These are phyloP conservation scores for Rhinichthys klamathensis DNA, from an alignment of 2,113 vertebrate species.

Conservation along the genomic window DNA sequence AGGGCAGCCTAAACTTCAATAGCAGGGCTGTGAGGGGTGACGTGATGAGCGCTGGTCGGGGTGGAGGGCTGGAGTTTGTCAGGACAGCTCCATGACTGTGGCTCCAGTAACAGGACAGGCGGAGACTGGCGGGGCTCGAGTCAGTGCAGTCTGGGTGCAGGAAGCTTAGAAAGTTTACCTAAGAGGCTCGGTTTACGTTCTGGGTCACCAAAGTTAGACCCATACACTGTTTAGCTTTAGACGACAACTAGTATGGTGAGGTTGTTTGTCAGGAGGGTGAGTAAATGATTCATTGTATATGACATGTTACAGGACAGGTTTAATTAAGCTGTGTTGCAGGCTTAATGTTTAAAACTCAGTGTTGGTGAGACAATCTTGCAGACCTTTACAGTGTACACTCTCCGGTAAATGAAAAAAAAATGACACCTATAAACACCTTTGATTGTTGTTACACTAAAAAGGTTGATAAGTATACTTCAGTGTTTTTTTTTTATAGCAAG, in stretches of 20 bases:
- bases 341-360: slow-evolving; percentile 7
- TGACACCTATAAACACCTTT: slow-evolving; percentile 4
- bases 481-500: not conserved
- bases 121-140: slow-evolving; percentile 16
- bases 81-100: slow-evolving; percentile 51
- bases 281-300: slow-evolving; percentile 39
- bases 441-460: slow-evolving; percentile 18
- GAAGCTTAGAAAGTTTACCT: slow-evolving; percentile 40
- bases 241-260: slow-evolving; percentile 10
- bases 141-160: slow-evolving; percentile 30
- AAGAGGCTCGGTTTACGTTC: slow-evolving; percentile 42
- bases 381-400: not conserved
- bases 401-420: not conserved
- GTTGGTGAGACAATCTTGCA: not conserved
- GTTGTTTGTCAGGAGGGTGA: slow-evolving; percentile 27
- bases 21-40: slow-evolving; percentile 64
- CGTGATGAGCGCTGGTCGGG: slow-evolving; percentile 68
- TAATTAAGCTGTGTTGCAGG: not conserved
- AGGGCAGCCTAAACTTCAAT: slow-evolving; percentile 65
- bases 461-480: not conserved
- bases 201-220: slow-evolving; percentile 39
- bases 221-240: slow-evolving; percentile 19
- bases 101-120: slow-evolving; percentile 5
- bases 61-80: slow-evolving; percentile 74
- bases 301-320: slow-evolving; percentile 28